Evolutionary conservation across 2,797 vertebrate species (phyloP), one percentile per base, ranked within the genome.

Genomic region (Chaenodraco wilsoni): DNA sequence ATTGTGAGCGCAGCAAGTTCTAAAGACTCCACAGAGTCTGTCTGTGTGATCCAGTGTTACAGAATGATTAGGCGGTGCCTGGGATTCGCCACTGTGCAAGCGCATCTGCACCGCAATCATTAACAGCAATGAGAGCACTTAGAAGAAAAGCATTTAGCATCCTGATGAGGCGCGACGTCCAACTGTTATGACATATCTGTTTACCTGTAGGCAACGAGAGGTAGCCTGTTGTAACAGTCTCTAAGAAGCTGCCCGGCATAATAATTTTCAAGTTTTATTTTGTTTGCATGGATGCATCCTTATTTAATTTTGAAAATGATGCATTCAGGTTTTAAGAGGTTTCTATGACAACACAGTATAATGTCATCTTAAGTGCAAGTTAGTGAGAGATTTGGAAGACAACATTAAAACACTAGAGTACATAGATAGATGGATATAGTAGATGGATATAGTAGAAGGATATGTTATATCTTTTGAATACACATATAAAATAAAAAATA

Each of bases 91-190:
- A 44, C 58, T 17, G 55, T 45, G 63, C 40, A 41, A 60, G 33
- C 56, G 4, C 5, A 84, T 75, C 72, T 76, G 72, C 78, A 61
- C n/a, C 5, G 2, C 73, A 77, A 62, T 76, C 84, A 79, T 81
- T 77, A 79, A 72, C 63, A 74, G 78, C 81, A 85, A 78, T 58
- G 68, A 83, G 67, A 74, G 51, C 67, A 79, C 74, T 86, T 82
- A 65, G 81, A 37, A 85, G 69, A 70, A 83, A 84, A 82, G 4
- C 66, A 49, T 69, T 82, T 55, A 76, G 69, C 49, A 60, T 74
- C 69, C 68, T 37, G 67, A 55, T 46, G 68, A 83, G 73, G 44
- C 56, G 40, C 15, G 6, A 49, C 16, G 19, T 73, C 68, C 63
- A 56, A 55, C 60, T 65, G 50, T 76, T 79, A 65, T 73, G 9